Evolutionary conservation across 1,140 invertebrate genomes (phyloP).

Genomic region (Adoxophyes honmai): DNA sequence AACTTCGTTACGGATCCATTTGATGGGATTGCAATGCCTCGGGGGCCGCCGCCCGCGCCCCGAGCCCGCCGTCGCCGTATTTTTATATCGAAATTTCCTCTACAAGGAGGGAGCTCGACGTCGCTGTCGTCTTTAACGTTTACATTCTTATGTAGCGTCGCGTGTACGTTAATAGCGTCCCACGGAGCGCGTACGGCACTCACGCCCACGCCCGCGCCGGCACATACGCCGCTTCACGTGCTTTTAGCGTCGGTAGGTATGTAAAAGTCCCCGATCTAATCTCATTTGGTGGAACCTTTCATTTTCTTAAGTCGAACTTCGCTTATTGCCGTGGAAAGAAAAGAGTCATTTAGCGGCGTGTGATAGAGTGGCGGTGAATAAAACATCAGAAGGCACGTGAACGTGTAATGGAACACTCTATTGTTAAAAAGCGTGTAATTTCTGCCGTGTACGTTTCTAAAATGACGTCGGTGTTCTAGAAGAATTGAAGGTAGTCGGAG

Average conservation of each 20-base stretch:
- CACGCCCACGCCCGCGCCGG: background rate
- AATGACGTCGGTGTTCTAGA: background rate
- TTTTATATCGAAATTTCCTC: slow-evolving; percentile 46
- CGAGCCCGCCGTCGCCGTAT: slow-evolving; percentile 56
- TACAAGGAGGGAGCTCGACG: slow-evolving; percentile 24
- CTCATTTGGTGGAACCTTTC: slow-evolving; percentile 56
- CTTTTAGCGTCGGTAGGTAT: slow-evolving; percentile 57
- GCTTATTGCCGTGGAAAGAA: slow-evolving; percentile 41
- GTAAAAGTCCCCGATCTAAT: slow-evolving; percentile 57
- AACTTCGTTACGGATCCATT: slow-evolving; percentile 76
- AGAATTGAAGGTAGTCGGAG: slow-evolving; percentile 19
- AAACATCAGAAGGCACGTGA: slow-evolving; percentile 27
- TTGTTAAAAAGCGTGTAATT: slow-evolving; percentile 16
- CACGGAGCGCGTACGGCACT: slow-evolving; percentile 40
- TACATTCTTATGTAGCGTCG: slow-evolving; percentile 72
- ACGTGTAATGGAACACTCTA: slow-evolving; percentile 17
- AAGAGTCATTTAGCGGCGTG: slow-evolving; percentile 32
- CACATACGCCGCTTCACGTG: slow-evolving; percentile 36
- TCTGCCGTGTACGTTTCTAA: background rate
- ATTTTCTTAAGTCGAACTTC: slow-evolving; percentile 50
- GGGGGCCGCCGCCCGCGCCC: slow-evolving; percentile 44
- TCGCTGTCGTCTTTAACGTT: slow-evolving; percentile 65
- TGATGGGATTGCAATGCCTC: slow-evolving; percentile 77
- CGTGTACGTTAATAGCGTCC: slow-evolving; percentile 68
- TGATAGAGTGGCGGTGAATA: slow-evolving; percentile 35